Evolutionary conservation across 1,140 invertebrate genomes (phyloP).

Genomic region (Sycophila sp.): DNA sequence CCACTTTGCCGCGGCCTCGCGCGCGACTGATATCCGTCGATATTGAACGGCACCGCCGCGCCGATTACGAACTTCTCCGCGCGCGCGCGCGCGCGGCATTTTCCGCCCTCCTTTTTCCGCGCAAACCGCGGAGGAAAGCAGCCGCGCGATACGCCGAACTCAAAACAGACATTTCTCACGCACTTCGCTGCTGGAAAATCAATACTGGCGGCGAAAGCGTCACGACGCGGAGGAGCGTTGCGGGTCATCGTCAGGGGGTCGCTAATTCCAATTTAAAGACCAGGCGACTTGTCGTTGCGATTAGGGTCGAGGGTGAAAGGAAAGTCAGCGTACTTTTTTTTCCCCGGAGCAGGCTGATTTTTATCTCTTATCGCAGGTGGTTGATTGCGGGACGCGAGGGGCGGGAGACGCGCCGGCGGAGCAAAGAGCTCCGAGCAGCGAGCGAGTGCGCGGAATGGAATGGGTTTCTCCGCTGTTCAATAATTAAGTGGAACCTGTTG

Average conservation of each 20-base stretch:
- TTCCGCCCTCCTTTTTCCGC: neutral
- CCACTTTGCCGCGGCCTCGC: constrained; percentile 30
- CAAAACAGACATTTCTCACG: constrained; percentile 54
- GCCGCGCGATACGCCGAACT: too few species aligned
- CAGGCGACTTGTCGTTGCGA: neutral
- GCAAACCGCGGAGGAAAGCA: too few species aligned
- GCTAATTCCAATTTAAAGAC: too few species aligned
- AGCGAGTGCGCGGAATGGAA: constrained; percentile 45
- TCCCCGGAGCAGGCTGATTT: constrained; percentile 16
- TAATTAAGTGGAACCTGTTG: constrained; percentile 67
- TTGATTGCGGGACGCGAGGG: constrained; percentile 47
- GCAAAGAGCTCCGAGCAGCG: too few species aligned
- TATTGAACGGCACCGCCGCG: constrained; percentile 28
- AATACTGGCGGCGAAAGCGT: constrained; percentile 49
- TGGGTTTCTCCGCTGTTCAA: constrained; percentile 59
- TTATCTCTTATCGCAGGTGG: constrained; percentile 47
- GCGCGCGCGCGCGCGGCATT: neutral
- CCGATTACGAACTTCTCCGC: neutral
- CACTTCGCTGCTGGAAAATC: constrained; percentile 60
- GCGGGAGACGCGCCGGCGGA: neutral
- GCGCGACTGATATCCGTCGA: constrained; percentile 42
- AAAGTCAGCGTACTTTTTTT: constrained; percentile 42
- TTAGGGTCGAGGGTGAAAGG: too few species aligned
- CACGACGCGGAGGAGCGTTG: too few species aligned
- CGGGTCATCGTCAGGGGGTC: too few species aligned